Percentiles rank a stretch among this genome's conserved stretches.
phyloP scores from a whole-genome alignment of 2,113 vertebrate species.

The Aegypius monachus region DNA sequence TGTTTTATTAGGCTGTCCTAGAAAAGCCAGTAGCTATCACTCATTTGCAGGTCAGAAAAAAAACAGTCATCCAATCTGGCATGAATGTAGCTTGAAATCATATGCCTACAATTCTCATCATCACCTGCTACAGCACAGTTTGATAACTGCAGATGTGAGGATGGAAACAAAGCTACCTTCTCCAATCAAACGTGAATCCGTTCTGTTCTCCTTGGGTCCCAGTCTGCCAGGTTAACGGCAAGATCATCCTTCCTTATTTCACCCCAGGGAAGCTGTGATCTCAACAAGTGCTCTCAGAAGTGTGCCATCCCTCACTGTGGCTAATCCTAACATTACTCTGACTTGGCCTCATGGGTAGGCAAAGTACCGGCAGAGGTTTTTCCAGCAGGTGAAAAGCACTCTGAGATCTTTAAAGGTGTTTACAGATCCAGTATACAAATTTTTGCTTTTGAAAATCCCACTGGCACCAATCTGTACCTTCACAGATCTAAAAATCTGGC shows the following conservation, averaged over 20 bases:
- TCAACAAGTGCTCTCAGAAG: accelerated
- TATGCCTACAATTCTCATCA: background rate
- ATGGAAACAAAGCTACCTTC: background rate
- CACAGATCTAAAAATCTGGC: background rate
- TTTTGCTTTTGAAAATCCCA: background rate
- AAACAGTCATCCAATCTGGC: background rate
- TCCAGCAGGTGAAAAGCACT: background rate
- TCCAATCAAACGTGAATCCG: background rate
- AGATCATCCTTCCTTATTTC: background rate
- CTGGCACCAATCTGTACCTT: background rate
- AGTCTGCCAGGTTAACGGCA: background rate
- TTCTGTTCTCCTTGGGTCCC: background rate
- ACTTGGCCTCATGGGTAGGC: background rate
- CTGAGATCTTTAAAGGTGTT: background rate
- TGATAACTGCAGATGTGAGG: background rate
- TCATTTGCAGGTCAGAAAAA: background rate
- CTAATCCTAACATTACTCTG: background rate
- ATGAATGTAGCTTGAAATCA: background rate
- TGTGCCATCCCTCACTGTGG: background rate
- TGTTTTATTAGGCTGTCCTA: background rate
- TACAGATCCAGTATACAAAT: background rate
- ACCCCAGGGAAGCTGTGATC: background rate
- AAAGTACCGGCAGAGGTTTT: background rate
- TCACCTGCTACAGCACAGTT: background rate
- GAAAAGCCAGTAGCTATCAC: background rate